Percentiles rank a stretch among this genome's conserved stretches.
phyloP scores from a whole-genome alignment of 2,113 vertebrate genomes.

The Callocephalon fimbriatum region DNA sequence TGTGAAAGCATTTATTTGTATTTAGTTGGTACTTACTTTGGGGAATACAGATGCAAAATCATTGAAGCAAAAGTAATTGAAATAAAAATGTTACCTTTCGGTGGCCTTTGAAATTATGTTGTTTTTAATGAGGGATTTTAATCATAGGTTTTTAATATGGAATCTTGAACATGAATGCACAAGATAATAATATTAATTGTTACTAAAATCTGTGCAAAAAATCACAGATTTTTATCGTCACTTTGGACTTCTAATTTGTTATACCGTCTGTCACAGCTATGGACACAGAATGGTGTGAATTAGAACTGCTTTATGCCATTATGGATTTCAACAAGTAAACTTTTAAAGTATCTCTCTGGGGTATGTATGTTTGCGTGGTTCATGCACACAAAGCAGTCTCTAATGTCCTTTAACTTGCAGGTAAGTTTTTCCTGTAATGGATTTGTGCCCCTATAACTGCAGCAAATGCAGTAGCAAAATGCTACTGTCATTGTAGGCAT shows the following conservation, averaged over 20 bases:
- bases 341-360: background rate
- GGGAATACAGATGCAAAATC: background rate
- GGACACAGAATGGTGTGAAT: background rate
- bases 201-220: background rate
- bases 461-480: background rate
- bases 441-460: background rate
- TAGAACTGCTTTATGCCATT: background rate
- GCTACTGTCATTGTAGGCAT: background rate
- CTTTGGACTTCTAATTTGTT: background rate
- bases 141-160: background rate
- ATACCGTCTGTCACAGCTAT: accelerated
- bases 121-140: background rate
- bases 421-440: background rate
- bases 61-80: background rate
- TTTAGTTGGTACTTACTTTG: background rate
- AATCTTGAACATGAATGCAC: background rate
- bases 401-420: background rate
- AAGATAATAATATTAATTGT: background rate
- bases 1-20: background rate
- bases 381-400: background rate
- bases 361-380: background rate
- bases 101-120: background rate
- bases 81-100: background rate
- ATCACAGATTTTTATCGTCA: background rate
- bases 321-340: background rate